Base-by-base conservation (phyloP, 1,140 invertebrate genomes). In the Drosophila ananassae region DNA sequence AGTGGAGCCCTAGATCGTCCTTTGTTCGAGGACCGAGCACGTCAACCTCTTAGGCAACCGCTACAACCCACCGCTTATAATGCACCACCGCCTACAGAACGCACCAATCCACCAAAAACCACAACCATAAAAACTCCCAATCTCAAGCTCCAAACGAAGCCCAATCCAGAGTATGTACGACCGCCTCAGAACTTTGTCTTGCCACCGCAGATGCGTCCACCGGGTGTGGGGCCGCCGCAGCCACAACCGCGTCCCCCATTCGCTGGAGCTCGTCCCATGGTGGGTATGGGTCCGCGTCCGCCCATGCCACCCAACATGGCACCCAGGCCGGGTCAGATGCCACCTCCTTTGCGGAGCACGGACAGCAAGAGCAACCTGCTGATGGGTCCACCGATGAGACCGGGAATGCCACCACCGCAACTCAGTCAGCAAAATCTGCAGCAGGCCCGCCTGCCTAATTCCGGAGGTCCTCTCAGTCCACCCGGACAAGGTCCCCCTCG, bases 281-380 rank as follows among this genome's bases (percentile, higher is more conserved):
- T 82, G 2, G 82, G 82, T 1, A 77, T 82, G 22, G 90, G 87
- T 22, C 90, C 79, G 21, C 79, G 72, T 1, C 85, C 72, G 10
- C 90, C 79, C 9, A 90, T 84, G 79, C 87, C 87, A 5, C 87
- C 87, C 0, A 87, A 87, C 21, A 87, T 87, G 84, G 76, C 46
- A 21, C 56, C 57, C 10, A 60, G 82, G 8, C 62, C 60, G 6
- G 61, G 82, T 6, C 62, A 61, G 6, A 73, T 84, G 81, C 83
- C 83, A 6, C 83, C 83, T n/a, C 90, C 84, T 4, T 44, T 91
- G 53, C 75, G 90, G n/a, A 67, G 57, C 5, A 89, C 76, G 47
- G 90, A 92, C 55, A 91, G 90, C 71, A 85, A 87, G 54, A 90
- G 69, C 72, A 91, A 91, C 39, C 25, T 91, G 67, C 63, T 91